Percentiles rank a stretch among this genome's conserved stretches.
Evolutionary conservation across 2,888 invertebrate genomes (phyloP).

Genomic region (Cenopis cana): DNA sequence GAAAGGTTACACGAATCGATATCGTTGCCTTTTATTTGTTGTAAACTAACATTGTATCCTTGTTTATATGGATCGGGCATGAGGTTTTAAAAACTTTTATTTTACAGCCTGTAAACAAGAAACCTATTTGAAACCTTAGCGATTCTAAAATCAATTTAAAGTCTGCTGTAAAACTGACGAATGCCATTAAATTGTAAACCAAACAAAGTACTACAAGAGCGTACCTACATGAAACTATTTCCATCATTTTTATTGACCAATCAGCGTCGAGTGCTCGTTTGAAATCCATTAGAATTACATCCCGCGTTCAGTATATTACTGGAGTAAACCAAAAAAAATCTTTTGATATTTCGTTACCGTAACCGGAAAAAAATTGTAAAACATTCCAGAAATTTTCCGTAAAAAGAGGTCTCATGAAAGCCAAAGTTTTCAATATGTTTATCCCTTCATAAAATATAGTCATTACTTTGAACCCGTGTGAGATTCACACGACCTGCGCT

Average conservation of each 20-base stretch:
- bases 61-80: neutral
- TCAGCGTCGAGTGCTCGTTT: constrained; percentile 9
- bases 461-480: too few relatives aligned
- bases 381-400: too few relatives aligned
- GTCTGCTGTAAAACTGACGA: neutral
- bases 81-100: neutral
- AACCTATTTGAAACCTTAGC: neutral
- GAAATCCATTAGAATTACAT: constrained; percentile 10
- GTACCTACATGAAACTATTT: constrained; percentile 16
- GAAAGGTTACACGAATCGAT: neutral
- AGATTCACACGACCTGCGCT: too few relatives aligned
- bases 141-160: neutral
- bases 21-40: neutral
- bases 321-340: neutral
- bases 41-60: neutral
- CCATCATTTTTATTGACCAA: constrained; percentile 9
- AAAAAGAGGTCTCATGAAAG: too few relatives aligned
- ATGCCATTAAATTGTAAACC: neutral
- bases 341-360: too few relatives aligned
- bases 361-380: too few relatives aligned
- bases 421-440: too few relatives aligned
- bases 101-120: neutral
- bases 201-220: constrained; percentile 3
- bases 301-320: constrained; percentile 3
- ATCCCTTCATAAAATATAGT: too few relatives aligned